phyloP scores from a whole-genome alignment of 2,113 vertebrate genomes.

The Syngnathoides biaculeatus region DNA sequence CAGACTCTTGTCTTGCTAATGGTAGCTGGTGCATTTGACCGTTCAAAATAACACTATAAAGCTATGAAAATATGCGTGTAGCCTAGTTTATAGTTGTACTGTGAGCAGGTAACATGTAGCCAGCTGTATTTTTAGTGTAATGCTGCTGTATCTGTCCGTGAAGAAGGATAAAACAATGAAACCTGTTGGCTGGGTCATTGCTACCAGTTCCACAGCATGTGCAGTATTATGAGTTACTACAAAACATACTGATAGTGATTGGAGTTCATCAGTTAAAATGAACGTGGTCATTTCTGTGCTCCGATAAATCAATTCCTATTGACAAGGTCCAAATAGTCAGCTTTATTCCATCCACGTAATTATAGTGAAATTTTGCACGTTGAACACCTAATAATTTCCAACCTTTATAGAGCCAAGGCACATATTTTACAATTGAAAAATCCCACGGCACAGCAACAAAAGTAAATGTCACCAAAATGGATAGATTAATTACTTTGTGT shows the following conservation, averaged over 20 bases:
- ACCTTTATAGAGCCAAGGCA: too few species aligned
- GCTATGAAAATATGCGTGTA: neutral
- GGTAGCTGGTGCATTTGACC: constrained; percentile 18
- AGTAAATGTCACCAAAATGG: too few species aligned
- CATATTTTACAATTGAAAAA: too few species aligned
- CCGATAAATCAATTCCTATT: neutral
- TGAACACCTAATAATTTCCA: neutral
- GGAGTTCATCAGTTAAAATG: neutral
- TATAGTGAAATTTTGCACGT: neutral
- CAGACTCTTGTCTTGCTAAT: constrained; percentile 26
- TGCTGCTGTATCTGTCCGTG: neutral
- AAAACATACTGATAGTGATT: neutral
- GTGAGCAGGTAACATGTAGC: neutral
- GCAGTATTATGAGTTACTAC: neutral
- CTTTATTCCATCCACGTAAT: neutral
- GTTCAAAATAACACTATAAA: neutral
- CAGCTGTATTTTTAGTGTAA: neutral
- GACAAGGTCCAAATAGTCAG: neutral
- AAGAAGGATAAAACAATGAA: neutral
- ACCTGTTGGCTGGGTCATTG: neutral
- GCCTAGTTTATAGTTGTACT: neutral
- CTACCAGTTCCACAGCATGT: neutral
- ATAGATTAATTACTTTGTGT: too few species aligned
- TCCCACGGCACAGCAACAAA: too few species aligned
- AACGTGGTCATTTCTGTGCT: neutral